Conservation (phyloP, 2,797 vertebrate genomes). For the Gymnocypris eckloni region DNA sequence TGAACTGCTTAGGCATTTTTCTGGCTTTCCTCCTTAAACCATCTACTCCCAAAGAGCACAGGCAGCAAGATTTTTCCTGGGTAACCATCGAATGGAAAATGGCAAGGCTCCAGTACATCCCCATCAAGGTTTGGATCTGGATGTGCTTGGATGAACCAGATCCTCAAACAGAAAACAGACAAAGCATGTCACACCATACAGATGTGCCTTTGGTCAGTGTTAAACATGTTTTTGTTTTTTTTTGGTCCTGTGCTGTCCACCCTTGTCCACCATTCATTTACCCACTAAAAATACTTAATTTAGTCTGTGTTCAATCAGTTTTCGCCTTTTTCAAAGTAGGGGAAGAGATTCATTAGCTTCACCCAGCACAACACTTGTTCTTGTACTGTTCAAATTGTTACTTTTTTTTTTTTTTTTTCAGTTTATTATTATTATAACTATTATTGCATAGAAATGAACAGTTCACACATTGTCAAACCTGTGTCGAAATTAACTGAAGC, state of each 20-base stretch:
- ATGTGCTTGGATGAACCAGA: constrained; percentile 21
- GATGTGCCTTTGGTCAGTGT: constrained; percentile 81
- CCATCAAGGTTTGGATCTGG: not conserved
- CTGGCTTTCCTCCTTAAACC: not conserved
- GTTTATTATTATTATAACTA: constrained; percentile 36
- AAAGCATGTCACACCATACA: constrained; percentile 78
- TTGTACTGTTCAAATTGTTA: constrained; percentile 70
- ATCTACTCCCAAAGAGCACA: constrained; percentile 40
- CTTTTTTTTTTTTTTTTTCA: constrained; percentile 52
- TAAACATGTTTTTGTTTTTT: constrained; percentile 63
- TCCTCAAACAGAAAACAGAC: constrained; percentile 70
- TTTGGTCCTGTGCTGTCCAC: constrained; percentile 47
- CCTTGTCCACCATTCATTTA: constrained; percentile 1
- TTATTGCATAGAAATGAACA: constrained; percentile 69
- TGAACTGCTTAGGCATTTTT: not conserved
- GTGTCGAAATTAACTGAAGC: constrained; percentile 68
- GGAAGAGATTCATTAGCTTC: constrained; percentile 27
- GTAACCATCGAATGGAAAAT: constrained; percentile 37
- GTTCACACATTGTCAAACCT: constrained; percentile 71
- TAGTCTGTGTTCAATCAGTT: constrained; percentile 10
- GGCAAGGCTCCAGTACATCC: not conserved
- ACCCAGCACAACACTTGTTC: constrained; percentile 74
- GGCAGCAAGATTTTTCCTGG: constrained; percentile 42
- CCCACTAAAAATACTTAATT: not conserved
- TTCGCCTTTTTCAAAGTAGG: constrained; percentile 1